These are phyloP conservation scores for Malurus leucopterus DNA, from an alignment of 2,797 vertebrate species.

Conservation along the genomic window DNA sequence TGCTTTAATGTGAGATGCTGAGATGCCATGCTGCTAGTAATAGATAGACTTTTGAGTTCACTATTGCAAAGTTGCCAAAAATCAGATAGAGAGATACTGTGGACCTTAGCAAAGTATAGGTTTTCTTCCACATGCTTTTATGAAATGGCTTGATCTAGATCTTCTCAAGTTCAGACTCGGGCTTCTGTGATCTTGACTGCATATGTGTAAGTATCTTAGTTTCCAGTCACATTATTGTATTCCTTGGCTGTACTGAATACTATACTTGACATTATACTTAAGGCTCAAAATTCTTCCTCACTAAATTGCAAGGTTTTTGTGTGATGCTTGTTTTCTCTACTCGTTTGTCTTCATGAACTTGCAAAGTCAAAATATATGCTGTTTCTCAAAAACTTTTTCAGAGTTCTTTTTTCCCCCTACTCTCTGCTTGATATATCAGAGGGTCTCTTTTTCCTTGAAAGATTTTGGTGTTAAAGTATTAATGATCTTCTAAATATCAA, in stretches of 20 bases:
- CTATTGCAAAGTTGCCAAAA: not conserved
- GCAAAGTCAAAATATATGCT: not conserved
- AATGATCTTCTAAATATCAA: not conserved
- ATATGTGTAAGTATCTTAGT: not conserved
- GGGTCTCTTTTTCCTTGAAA: not conserved
- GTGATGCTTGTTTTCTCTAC: not conserved
- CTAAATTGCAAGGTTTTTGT: not conserved
- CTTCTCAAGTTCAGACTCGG: not conserved
- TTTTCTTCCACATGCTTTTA: not conserved
- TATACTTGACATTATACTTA: not conserved
- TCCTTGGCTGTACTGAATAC: not conserved
- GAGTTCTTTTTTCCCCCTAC: rapidly evolving
- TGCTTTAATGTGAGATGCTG: not conserved
- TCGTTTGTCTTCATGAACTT: not conserved
- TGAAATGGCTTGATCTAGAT: not conserved
- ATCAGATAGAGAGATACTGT: not conserved
- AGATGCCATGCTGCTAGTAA: not conserved
- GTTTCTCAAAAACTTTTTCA: not conserved
- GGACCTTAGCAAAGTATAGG: not conserved
- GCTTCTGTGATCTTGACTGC: not conserved
- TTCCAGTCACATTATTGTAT: not conserved
- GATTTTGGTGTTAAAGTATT: not conserved
- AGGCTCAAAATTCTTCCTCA: not conserved
- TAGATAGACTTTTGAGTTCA: not conserved
- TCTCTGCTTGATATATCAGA: not conserved